Evolutionary conservation across 2,113 vertebrate species (phyloP), one percentile per base, ranked within the genome.

Genomic region (Dicrurus megarhynchus): DNA sequence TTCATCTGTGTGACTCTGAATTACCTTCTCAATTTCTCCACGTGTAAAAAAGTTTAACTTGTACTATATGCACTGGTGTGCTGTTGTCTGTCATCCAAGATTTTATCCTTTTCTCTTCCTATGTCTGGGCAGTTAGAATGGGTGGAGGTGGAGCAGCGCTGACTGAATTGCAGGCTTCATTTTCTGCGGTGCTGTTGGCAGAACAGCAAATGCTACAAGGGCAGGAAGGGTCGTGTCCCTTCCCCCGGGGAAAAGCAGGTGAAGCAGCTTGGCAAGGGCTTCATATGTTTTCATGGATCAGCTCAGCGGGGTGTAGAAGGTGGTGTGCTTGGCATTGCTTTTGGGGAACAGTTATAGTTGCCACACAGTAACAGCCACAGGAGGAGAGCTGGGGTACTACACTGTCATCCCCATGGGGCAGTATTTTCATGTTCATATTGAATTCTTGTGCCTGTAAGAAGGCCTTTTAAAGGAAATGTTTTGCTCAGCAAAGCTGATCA

Each of bases 11-110:
- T 55, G 47, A 47, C 23, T 65, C 53, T 33, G 30, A 49, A 30
- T 56, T 59, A 49, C n/a, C 8, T 13, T 73, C 57, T 91, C 44
- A 20, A 7, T 57, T 52, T 57, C 27, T 75, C 22, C 52, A 17
- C 30, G 13, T 16, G 18, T 33, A 8, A 64, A 15, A 15, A 50
- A 26, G 32, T 47, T 61, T 7, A 35, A 27, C 10, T 56, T 55
- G 14, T 28, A 9, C 47, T 33, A 1, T 7, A 6, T 5, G 37
- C 11, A 9, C 35, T 71, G 1, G 0, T 15, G n/a, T 49, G 27
- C 41, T 37, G 1, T 8, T 27, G 44, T 24, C 26, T 56, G 27
- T 24, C 30, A 35, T 18, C 42, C 5, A 18, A 23, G 30, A 24
- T 27, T 30, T 52, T 22, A 24, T 30, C 8, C 6, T 47, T 59